These are phyloP conservation scores for Connochaetes taurinus DNA, from an alignment of 2,113 vertebrate genomes.

Conservation along the genomic window DNA sequence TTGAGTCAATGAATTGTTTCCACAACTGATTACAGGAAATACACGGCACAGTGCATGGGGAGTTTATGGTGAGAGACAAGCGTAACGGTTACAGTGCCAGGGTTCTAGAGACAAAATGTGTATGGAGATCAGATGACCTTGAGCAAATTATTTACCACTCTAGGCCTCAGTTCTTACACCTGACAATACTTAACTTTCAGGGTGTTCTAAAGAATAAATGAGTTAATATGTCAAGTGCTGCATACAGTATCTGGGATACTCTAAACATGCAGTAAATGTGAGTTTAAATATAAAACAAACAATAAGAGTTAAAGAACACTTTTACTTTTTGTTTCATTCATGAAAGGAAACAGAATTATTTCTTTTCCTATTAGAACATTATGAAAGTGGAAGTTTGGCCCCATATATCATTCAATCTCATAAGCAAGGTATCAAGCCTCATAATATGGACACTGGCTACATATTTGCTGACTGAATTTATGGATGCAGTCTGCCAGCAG, in stretches of 20 bases:
- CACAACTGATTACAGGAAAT: neutral
- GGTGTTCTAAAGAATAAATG: neutral
- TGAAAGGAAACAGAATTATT: neutral
- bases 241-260: neutral
- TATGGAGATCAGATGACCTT: neutral
- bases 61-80: neutral
- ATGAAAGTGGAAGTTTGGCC: neutral
- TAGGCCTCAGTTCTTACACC: neutral
- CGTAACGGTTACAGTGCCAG: neutral
- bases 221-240: neutral
- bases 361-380: neutral
- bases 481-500: neutral
- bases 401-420: neutral
- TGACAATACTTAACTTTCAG: neutral
- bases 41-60: neutral
- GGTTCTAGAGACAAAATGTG: neutral
- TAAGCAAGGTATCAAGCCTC: neutral
- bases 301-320: neutral
- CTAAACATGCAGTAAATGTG: neutral
- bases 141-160: neutral
- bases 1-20: neutral
- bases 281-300: slow-evolving; percentile 23
- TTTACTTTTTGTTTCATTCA: neutral
- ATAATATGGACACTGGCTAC: neutral
- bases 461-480: neutral